Evolutionary conservation across 1,140 invertebrate genomes (phyloP).

Genomic region (Phymastichus coffea): DNA sequence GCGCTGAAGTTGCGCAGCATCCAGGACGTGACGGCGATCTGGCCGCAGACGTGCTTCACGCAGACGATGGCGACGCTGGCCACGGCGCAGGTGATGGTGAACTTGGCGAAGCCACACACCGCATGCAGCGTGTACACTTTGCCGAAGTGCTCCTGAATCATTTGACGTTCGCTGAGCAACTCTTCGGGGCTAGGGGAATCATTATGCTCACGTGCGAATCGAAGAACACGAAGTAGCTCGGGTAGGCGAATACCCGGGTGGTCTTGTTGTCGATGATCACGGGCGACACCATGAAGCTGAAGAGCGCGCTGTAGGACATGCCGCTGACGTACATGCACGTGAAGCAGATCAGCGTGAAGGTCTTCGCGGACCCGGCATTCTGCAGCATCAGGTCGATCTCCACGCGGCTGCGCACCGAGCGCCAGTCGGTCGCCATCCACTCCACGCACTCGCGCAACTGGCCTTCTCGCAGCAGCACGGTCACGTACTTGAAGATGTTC

Average conservation of each 20-base stretch:
- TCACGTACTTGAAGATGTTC: conserved; percentile 4
- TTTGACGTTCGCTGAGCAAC: not conserved
- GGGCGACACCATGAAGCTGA: conserved; percentile 15
- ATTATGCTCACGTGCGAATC: conserved; percentile 28
- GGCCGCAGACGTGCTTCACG: too few relatives aligned
- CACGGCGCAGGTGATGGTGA: not conserved
- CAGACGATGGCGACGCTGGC: too few relatives aligned
- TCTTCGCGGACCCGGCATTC: conserved; percentile 18
- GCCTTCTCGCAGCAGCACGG: not conserved
- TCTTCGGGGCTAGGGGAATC: too few relatives aligned
- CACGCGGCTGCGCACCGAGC: not conserved
- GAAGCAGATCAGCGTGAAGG: conserved; percentile 11
- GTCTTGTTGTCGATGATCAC: conserved; percentile 10
- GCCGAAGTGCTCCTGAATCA: too few relatives aligned
- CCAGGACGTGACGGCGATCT: not conserved
- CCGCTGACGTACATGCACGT: conserved; percentile 31
- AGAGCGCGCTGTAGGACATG: conserved; percentile 27
- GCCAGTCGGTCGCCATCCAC: conserved; percentile 33
- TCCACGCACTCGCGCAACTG: conserved; percentile 21
- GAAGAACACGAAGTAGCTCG: conserved; percentile 33
- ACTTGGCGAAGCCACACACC: not conserved
- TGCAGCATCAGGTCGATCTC: conserved; percentile 29
- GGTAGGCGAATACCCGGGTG: conserved; percentile 29
- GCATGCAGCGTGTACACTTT: not conserved
- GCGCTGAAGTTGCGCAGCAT: not conserved